Evolutionary conservation across 1,140 invertebrate genomes (phyloP).

Genomic region (Leptinotarsa undecemlineata): DNA sequence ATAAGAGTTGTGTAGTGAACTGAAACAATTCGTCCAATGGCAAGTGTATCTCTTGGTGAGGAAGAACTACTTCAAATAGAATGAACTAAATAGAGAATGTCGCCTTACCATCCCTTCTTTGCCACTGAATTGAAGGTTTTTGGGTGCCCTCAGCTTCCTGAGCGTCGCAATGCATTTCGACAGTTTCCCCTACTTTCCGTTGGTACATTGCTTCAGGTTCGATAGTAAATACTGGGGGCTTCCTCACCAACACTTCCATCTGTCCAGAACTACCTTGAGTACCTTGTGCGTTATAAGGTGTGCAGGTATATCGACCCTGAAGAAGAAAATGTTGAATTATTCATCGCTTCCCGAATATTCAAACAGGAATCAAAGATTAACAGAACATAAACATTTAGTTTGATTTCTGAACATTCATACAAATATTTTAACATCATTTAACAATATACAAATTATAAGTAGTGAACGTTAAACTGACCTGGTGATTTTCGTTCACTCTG

Average conservation of each 20-base stretch:
- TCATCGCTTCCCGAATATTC: not conserved
- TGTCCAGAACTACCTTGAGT: slow-evolving; percentile 88
- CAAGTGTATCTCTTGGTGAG: no score
- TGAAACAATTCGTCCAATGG: no score
- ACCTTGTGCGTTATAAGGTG: slow-evolving; percentile 91
- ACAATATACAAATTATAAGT: no score
- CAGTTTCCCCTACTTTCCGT: slow-evolving; percentile 84
- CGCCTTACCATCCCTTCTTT: slow-evolving; percentile 71
- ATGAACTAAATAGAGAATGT: no score
- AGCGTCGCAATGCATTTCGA: slow-evolving; percentile 92
- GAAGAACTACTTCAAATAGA: no score
- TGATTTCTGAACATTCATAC: no score
- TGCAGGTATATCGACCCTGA: slow-evolving; percentile 84
- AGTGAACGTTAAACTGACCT: slow-evolving; percentile 51
- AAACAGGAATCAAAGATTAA: no score
- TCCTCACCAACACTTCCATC: slow-evolving; percentile 95
- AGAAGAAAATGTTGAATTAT: not conserved
- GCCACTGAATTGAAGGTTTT: slow-evolving; percentile 87
- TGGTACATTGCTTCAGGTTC: slow-evolving; percentile 86
- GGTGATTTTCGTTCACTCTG: slow-evolving; percentile 85
- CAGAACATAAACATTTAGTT: no score
- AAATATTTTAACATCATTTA: no score
- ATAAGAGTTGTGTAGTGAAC: no score
- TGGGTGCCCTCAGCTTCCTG: slow-evolving; percentile 89
- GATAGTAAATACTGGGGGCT: slow-evolving; percentile 82